Percentiles rank a stretch among this genome's conserved stretches.
Conservation (phyloP, 1,140 invertebrate species). For the Vanessa atalanta region DNA sequence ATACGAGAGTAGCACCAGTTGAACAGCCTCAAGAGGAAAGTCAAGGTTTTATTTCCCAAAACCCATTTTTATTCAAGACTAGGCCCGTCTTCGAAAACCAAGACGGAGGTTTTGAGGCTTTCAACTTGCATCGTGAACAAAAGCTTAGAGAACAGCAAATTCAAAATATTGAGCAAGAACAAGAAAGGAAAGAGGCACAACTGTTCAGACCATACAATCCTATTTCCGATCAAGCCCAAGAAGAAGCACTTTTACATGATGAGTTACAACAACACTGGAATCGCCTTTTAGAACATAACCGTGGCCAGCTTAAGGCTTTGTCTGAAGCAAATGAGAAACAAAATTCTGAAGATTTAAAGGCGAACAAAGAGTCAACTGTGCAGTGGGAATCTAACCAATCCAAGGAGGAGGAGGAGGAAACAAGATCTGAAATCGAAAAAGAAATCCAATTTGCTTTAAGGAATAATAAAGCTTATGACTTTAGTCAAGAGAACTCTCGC, state of each 20-base stretch:
- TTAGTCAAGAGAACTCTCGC: constrained; percentile 39
- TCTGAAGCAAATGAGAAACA: constrained; percentile 24
- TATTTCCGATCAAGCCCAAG: constrained; percentile 28
- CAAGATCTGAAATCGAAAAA: constrained; percentile 10
- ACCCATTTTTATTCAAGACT: not conserved
- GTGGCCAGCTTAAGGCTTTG: constrained; percentile 35
- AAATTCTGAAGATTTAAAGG: constrained; percentile 12
- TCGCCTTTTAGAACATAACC: constrained; percentile 38
- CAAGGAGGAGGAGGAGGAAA: not conserved
- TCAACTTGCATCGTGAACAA: not conserved
- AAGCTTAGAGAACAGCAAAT: not conserved
- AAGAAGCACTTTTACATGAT: constrained; percentile 30
- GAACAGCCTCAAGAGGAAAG: not conserved
- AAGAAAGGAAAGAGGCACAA: not conserved
- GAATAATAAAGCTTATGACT: constrained; percentile 40
- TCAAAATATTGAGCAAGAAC: not conserved
- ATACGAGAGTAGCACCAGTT: not conserved
- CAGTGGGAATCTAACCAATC: not conserved
- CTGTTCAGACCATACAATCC: constrained; percentile 10
- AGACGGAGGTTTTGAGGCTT: not conserved
- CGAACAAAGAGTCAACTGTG: not conserved
- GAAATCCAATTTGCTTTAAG: constrained; percentile 17
- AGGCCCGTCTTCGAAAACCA: not conserved
- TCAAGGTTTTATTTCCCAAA: not conserved
- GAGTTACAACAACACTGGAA: constrained; percentile 43